Base-by-base conservation (phyloP, 2,113 vertebrate species). In the Orcinus orca region DNA sequence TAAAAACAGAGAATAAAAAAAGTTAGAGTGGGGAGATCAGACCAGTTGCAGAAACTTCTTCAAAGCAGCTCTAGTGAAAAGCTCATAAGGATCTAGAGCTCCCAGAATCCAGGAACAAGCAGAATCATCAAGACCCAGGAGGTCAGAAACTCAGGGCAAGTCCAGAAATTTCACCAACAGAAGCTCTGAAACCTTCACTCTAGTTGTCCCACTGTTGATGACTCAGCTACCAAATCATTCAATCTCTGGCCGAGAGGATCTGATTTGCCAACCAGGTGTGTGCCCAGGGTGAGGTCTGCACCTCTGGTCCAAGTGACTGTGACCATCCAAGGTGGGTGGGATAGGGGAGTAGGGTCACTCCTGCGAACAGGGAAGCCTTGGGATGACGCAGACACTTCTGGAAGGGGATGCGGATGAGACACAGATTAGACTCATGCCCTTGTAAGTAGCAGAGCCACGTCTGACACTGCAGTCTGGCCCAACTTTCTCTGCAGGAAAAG, bases 281-380 rank as follows among this genome's bases (percentile, higher is more conserved):
- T 2, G 11, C 38, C 55, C 84, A 18, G 50, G 25, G 44, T 60
- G 25, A 63, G 62, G n/a, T 7, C 33, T 1, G 29, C 71, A 65
- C 8, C 44, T 67, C 63, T 26, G 36, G 84, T 15, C 44, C 8
- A n/a, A 41, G 10, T 58, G 44, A 62, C 89, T 11, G 1, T 0
- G 41, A 20, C 41, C 41, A 2, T 1, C 4, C 29, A 20, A 53
- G 11, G 18, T 6, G n/a, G 11, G 31, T 7, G 18, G 29, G 8
- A 77, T 4, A 79, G 47, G 7, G 2, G 29, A 55, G 12, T 1
- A 10, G 21, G 38, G 65, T 25, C 41, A 26, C 33, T 20, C 14
- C 8, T 36, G 29, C 1, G 4, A 29, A 58, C 50, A 5, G 36
- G n/a, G 74, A 2, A 31, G 63, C 33, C 38, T 33, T 6, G 8